phyloP scores from a whole-genome alignment of 2,113 vertebrate genomes.

The Phyllostomus hastatus region DNA sequence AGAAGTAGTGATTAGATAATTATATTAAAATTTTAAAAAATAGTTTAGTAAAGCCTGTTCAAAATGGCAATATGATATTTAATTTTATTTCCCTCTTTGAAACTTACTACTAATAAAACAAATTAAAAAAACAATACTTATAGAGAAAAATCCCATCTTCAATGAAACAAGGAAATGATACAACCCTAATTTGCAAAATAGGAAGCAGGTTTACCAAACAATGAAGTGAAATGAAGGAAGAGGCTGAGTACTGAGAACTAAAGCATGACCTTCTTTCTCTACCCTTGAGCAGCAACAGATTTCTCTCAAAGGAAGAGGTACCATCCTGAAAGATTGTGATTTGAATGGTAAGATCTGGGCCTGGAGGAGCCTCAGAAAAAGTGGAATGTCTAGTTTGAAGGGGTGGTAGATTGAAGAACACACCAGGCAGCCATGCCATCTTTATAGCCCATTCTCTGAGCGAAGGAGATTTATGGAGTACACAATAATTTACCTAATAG shows the following conservation, averaged over 20 bases:
- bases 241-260: background rate
- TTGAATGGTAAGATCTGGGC: background rate
- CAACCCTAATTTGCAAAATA: slow-evolving; percentile 22
- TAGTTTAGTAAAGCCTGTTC: background rate
- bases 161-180: slow-evolving; percentile 33
- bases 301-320: background rate
- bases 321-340: background rate
- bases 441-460: background rate
- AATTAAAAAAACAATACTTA: background rate
- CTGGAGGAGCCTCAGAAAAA: background rate
- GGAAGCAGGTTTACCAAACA: slow-evolving; percentile 22
- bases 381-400: background rate
- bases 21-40: background rate
- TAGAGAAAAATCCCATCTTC: background rate
- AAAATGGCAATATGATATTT: background rate
- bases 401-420: background rate
- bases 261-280: background rate
- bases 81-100: background rate
- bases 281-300: background rate
- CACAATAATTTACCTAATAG: background rate
- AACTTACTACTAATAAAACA: background rate
- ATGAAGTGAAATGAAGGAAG: background rate
- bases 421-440: background rate
- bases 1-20: background rate
- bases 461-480: background rate